These are phyloP conservation scores for Agapornis canus DNA, from an alignment of 2,797 vertebrate genomes.

Conservation along the genomic window DNA sequence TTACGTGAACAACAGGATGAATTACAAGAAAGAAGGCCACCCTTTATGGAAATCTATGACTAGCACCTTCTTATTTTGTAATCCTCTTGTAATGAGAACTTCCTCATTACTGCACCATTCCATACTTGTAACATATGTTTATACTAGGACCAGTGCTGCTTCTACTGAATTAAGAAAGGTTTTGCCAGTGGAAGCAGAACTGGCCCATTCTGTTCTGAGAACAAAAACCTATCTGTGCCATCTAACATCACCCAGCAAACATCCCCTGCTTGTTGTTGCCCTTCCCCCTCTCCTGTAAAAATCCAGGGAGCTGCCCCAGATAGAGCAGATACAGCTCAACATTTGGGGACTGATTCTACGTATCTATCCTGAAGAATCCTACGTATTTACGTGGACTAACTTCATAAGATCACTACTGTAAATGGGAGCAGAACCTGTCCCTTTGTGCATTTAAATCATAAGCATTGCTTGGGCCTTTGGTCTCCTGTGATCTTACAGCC, in stretches of 20 bases:
- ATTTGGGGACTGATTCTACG: neutral
- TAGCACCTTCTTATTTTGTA: conserved; percentile 56
- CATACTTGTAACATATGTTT: neutral
- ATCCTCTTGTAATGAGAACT: conserved; percentile 51
- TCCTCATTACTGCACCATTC: neutral
- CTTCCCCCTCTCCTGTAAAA: neutral
- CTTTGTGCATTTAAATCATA: neutral
- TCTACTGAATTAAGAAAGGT: neutral
- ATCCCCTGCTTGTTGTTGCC: neutral
- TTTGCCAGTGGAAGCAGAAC: neutral
- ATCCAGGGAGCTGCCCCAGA: neutral
- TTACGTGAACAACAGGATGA: conserved; percentile 64
- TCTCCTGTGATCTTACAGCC: neutral
- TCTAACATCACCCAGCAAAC: neutral
- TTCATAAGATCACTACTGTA: neutral
- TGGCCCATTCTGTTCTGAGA: neutral
- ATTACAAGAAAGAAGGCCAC: conserved; percentile 53
- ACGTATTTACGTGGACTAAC: neutral
- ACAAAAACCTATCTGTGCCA: neutral
- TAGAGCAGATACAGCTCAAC: neutral
- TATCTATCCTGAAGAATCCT: neutral
- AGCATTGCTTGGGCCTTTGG: neutral
- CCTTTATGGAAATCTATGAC: conserved; percentile 59
- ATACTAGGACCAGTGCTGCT: neutral
- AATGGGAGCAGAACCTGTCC: neutral